A percentile compares a stretch with the other conserved stretches of the same genome.
These are phyloP conservation scores for Thripadectes ignobilis DNA, from an alignment of 2,797 vertebrate species.

Conservation along the genomic window DNA sequence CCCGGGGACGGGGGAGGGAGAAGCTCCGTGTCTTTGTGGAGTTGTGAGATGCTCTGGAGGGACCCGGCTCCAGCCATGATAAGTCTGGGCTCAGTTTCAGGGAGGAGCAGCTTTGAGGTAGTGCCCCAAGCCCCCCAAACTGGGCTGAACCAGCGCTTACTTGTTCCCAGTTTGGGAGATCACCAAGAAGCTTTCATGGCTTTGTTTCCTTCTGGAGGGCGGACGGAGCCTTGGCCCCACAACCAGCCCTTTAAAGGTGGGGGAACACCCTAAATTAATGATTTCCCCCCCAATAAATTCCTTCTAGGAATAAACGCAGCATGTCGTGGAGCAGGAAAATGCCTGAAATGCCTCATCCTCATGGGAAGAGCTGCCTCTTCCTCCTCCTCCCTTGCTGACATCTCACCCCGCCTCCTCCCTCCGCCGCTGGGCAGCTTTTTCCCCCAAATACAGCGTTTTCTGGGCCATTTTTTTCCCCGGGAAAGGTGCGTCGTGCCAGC, in stretches of 20 bases:
- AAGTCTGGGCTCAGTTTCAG: neutral
- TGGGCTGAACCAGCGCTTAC: neutral
- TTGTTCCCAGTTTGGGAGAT: neutral
- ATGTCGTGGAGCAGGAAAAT: neutral
- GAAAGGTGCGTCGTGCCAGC: neutral
- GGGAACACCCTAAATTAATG: accelerated
- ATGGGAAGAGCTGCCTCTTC: neutral
- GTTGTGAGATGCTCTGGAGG: neutral
- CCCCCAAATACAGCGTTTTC: neutral
- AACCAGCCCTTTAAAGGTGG: accelerated
- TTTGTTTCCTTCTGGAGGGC: neutral
- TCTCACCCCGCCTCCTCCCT: neutral
- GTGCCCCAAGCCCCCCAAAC: too few relatives aligned
- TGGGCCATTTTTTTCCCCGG: neutral
- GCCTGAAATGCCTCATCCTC: neutral
- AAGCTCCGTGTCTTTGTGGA: neutral
- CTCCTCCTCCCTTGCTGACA: neutral
- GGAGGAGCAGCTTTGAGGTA: neutral
- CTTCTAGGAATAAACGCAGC: neutral
- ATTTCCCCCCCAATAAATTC: neutral
- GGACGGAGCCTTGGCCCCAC: neutral
- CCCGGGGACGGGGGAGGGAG: neutral
- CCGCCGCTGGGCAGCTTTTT: neutral
- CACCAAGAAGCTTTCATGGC: accelerated
- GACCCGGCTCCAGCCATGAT: too few relatives aligned